Evolutionary conservation across 2,113 vertebrate genomes (phyloP).

Genomic region (Syngnathus scovelli): DNA sequence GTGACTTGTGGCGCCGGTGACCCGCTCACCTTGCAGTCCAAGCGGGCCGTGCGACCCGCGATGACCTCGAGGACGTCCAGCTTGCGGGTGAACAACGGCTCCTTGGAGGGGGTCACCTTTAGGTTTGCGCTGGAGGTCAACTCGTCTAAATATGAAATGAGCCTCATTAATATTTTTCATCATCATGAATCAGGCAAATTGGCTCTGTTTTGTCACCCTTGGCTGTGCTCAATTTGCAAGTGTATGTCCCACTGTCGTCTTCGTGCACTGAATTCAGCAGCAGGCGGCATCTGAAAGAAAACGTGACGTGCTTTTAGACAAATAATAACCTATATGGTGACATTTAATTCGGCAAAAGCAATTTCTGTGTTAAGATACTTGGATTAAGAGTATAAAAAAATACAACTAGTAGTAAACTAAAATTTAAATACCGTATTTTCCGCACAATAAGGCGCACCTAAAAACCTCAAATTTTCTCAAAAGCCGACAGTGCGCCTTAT

Average conservation of each 20-base stretch:
- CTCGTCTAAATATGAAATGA: slow-evolving; percentile 73
- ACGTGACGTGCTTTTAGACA: not conserved
- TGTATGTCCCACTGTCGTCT: slow-evolving; percentile 89
- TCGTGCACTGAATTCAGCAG: slow-evolving; percentile 90
- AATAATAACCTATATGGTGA: too few relatives aligned
- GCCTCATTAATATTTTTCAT: not conserved
- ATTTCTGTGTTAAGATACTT: not conserved
- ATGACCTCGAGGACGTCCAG: slow-evolving; percentile 83
- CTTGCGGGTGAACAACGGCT: slow-evolving; percentile 86
- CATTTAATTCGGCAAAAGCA: too few relatives aligned
- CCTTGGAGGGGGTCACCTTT: slow-evolving; percentile 77
- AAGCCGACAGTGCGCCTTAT: too few relatives aligned
- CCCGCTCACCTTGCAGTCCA: slow-evolving; percentile 94
- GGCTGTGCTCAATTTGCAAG: slow-evolving; percentile 89
- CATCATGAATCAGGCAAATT: not conserved
- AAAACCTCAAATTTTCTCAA: too few relatives aligned
- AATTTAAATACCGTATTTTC: too few relatives aligned
- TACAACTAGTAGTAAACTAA: too few relatives aligned
- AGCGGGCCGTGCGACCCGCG: slow-evolving; percentile 81
- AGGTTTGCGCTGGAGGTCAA: slow-evolving; percentile 84
- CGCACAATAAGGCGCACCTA: too few relatives aligned
- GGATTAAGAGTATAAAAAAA: not conserved
- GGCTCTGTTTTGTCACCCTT: slow-evolving; percentile 75
- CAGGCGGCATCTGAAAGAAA: slow-evolving; percentile 72
- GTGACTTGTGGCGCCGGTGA: slow-evolving; percentile 76